These are phyloP conservation scores for Zosterops pallidus DNA, from an alignment of 2,113 vertebrate genomes.

Conservation along the genomic window DNA sequence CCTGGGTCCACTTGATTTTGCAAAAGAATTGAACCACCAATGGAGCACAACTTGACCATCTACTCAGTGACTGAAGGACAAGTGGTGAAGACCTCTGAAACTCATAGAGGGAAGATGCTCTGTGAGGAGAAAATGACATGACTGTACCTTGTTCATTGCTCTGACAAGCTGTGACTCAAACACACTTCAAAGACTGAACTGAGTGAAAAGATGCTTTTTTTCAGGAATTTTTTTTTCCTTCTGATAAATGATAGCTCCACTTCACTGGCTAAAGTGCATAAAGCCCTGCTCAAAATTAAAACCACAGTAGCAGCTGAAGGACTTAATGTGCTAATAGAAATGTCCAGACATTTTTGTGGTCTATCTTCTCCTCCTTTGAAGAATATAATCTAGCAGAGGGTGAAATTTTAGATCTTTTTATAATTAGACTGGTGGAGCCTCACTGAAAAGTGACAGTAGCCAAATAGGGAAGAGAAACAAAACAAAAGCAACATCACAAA, in stretches of 20 bases:
- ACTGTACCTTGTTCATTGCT: neutral
- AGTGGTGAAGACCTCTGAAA: neutral
- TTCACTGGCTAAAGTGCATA: neutral
- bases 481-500: slow-evolving; percentile 1
- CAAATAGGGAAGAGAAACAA: slow-evolving; percentile 22
- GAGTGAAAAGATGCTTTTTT: neutral
- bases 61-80: neutral
- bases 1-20: neutral
- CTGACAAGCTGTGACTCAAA: neutral
- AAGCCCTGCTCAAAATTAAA: neutral
- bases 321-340: neutral
- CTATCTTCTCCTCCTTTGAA: neutral
- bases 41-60: neutral
- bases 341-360: neutral
- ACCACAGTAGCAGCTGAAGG: neutral
- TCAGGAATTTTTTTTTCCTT: neutral
- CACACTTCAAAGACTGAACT: neutral
- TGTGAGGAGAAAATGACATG: neutral
- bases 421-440: neutral
- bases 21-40: neutral
- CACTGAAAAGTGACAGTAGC: neutral
- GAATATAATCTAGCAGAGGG: neutral
- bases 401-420: neutral
- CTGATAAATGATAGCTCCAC: neutral
- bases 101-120: neutral